These are phyloP conservation scores for Achatina immaculata DNA, from an alignment of 1,140 invertebrate genomes.

Conservation along the genomic window DNA sequence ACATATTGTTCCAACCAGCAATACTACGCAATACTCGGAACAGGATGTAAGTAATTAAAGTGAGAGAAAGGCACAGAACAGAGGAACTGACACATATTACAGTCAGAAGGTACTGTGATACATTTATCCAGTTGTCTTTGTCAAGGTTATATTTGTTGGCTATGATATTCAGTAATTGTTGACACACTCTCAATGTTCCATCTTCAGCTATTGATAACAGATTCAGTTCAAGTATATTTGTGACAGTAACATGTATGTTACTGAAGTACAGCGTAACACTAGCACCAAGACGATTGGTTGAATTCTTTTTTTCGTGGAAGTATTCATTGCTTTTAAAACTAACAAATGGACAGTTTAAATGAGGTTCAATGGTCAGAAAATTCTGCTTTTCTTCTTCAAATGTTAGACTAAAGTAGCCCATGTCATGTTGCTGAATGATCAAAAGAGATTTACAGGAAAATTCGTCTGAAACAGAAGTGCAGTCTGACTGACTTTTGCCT, in stretches of 20 bases:
- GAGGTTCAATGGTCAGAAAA: not conserved
- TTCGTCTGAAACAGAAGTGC: not conserved
- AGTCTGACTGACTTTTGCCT: not conserved
- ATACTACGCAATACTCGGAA: not conserved
- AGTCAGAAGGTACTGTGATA: not conserved
- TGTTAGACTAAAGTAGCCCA: not conserved
- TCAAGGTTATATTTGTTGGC: too few relatives aligned
- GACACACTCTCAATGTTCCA: constrained; percentile 8
- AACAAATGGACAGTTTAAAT: not conserved
- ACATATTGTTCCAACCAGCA: not conserved
- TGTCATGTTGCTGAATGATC: not conserved
- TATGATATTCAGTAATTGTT: not conserved
- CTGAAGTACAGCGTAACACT: not conserved
- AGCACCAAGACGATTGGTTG: not conserved
- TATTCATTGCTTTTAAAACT: not conserved
- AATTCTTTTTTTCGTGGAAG: not conserved
- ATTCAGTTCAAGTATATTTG: not conserved
- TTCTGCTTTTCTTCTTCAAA: not conserved
- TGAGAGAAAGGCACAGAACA: not conserved
- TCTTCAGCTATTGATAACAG: constrained; percentile 3
- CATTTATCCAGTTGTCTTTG: not conserved
- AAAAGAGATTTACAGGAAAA: not conserved
- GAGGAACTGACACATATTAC: not conserved
- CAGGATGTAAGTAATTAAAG: not conserved
- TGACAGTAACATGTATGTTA: not conserved